Conservation (phyloP, 2,113 vertebrate species). For the Nothocercus nigrocapillus region DNA sequence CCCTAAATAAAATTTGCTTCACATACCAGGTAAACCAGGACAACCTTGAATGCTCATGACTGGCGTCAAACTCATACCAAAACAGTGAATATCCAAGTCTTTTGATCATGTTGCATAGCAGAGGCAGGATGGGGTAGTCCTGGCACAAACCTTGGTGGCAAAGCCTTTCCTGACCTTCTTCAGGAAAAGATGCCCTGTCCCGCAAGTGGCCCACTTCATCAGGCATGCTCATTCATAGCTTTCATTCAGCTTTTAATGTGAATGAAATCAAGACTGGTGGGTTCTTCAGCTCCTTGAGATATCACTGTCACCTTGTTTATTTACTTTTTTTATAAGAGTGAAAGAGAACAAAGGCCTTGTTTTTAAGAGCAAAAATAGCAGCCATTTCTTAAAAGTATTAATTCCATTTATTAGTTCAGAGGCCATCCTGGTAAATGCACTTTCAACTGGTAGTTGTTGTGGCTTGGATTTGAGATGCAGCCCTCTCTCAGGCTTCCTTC, state of each 20-base stretch:
- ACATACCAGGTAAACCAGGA: neutral
- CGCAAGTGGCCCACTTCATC: neutral
- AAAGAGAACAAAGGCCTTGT: too few species aligned
- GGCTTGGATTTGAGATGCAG: neutral
- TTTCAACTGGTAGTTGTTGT: neutral
- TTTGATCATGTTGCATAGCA: neutral
- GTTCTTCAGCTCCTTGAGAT: neutral
- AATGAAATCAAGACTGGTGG: neutral
- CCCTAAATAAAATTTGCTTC: neutral
- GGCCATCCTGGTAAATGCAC: neutral
- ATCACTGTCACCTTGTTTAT: neutral
- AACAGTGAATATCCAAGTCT: neutral
- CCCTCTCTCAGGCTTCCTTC: neutral
- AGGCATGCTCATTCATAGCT: neutral
- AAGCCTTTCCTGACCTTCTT: neutral
- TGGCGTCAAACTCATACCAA: neutral
- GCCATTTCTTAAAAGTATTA: neutral
- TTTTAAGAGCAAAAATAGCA: neutral
- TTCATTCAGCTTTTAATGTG: neutral
- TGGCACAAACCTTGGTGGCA: neutral
- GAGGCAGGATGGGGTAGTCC: neutral
- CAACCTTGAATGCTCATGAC: neutral
- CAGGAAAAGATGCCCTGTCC: neutral
- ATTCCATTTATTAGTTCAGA: neutral
- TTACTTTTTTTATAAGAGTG: neutral